These are phyloP conservation scores for Hirtodrosophila cameraria DNA, from an alignment of 2,888 invertebrate genomes.

Conservation along the genomic window DNA sequence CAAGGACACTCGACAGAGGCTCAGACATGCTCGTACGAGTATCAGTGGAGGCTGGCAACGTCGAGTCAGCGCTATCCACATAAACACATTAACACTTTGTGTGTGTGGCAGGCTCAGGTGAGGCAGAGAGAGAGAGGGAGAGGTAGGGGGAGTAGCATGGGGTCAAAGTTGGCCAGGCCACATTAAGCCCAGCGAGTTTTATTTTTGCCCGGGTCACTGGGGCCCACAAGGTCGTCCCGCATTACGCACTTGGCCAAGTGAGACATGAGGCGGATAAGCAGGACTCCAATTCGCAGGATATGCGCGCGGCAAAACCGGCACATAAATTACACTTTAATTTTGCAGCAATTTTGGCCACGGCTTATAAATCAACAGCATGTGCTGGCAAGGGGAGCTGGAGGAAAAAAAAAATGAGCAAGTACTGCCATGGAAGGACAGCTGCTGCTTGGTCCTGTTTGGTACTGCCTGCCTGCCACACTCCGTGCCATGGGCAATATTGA, in stretches of 20 bases:
- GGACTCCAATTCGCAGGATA: slow-evolving; percentile 46
- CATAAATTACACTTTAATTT: slow-evolving; percentile 83
- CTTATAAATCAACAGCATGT: slow-evolving; percentile 81
- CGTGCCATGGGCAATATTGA: slow-evolving; percentile 69
- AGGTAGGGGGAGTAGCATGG: slow-evolving; percentile 25
- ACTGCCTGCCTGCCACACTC: slow-evolving; percentile 13
- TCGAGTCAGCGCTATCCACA: slow-evolving; percentile 53
- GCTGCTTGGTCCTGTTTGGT: slow-evolving; percentile 16
- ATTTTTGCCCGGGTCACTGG: slow-evolving; percentile 42
- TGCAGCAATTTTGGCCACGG: slow-evolving; percentile 82
- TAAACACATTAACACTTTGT: slow-evolving; percentile 77
- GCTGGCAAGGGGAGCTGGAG: slow-evolving; percentile 11
- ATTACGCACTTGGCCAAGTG: slow-evolving; percentile 67
- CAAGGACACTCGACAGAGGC: slow-evolving; percentile 61
- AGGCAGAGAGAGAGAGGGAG: no score
- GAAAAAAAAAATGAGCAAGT: slow-evolving; percentile 49
- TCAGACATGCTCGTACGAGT: slow-evolving; percentile 34
- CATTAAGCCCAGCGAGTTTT: slow-evolving; percentile 56
- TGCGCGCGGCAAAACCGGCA: slow-evolving; percentile 57
- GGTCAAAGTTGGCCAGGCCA: slow-evolving; percentile 69
- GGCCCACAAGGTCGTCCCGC: slow-evolving; percentile 59
- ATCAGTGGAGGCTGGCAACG: slow-evolving; percentile 31
- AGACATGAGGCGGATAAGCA: slow-evolving; percentile 65
- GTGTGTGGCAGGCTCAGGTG: slow-evolving; percentile 49
- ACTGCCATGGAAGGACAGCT: slow-evolving; percentile 52